Conservation (phyloP, 2,888 invertebrate species). For the Apamea crenata region DNA sequence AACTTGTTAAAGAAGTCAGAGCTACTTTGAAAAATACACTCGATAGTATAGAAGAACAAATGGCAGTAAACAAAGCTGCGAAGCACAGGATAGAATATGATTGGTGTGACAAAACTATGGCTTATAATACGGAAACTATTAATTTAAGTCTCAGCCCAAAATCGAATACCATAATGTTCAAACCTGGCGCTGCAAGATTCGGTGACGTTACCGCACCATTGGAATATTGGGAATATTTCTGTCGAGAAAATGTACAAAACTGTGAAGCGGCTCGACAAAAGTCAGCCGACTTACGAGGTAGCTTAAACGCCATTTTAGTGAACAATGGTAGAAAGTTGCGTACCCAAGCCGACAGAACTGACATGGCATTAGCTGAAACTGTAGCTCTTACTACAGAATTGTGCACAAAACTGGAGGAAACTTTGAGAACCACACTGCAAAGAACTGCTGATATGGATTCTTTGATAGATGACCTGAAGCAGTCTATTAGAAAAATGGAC, state of each 20-base stretch:
- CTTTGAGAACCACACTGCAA: constrained; percentile 92
- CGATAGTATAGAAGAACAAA: constrained; percentile 92
- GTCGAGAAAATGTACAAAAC: constrained; percentile 94
- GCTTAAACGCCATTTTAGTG: constrained; percentile 93
- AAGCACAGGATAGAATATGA: constrained; percentile 96
- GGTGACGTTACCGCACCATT: constrained; percentile 92
- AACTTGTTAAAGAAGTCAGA: constrained; percentile 93
- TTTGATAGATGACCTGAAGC: constrained; percentile 92
- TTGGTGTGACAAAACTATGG: constrained; percentile 97
- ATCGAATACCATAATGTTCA: constrained; percentile 93
- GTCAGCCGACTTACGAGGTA: constrained; percentile 93
- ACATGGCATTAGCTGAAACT: constrained; percentile 93
- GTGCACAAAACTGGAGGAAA: constrained; percentile 92
- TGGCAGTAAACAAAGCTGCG: constrained; percentile 93
- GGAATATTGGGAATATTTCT: constrained; percentile 96
- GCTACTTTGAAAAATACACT: constrained; percentile 91
- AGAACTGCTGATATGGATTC: constrained; percentile 94
- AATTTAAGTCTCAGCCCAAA: constrained; percentile 93
- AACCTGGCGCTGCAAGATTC: constrained; percentile 94
- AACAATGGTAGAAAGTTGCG: constrained; percentile 95
- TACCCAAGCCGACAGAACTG: constrained; percentile 95
- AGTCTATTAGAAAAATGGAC: constrained; percentile 94
- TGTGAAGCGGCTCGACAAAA: constrained; percentile 94
- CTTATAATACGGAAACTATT: constrained; percentile 93
- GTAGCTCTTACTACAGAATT: constrained; percentile 95